phyloP scores from a whole-genome alignment of 2,113 vertebrate species.

The Ptychochromis oligacanthus region DNA sequence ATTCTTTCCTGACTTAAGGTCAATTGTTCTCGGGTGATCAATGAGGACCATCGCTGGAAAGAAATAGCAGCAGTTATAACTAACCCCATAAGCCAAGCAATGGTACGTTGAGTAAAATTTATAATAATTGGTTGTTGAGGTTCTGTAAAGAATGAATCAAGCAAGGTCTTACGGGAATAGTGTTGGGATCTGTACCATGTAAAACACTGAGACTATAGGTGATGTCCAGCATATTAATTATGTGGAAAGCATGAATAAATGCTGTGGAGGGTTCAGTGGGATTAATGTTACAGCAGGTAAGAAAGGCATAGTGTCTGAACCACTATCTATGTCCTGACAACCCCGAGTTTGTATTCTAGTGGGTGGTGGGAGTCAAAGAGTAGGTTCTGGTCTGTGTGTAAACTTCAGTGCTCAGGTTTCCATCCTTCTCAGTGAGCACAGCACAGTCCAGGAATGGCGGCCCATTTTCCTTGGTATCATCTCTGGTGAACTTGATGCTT shows the following conservation, averaged over 20 bases:
- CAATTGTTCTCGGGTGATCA: constrained; percentile 19
- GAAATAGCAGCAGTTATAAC: background rate
- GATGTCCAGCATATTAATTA: background rate
- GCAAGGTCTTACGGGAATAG: background rate
- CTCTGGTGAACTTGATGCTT: background rate
- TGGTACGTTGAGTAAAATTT: constrained; percentile 15
- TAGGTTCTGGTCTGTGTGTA: background rate
- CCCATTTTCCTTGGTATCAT: background rate
- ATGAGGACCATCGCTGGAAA: background rate
- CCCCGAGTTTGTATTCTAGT: background rate
- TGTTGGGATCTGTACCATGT: background rate
- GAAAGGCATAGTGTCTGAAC: background rate
- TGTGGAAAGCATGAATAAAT: background rate
- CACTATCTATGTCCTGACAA: background rate
- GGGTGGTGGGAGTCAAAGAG: background rate
- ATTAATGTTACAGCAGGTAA: background rate
- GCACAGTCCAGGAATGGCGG: background rate
- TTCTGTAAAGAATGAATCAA: constrained; percentile 8
- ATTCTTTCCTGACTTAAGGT: constrained; percentile 15
- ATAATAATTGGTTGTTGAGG: constrained; percentile 18
- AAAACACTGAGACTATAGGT: background rate
- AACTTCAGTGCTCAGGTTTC: background rate
- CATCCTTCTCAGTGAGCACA: background rate
- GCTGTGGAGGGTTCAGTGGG: background rate
- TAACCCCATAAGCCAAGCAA: background rate